Base-by-base conservation (phyloP, 2,888 invertebrate species). In the Laothoe populi region DNA sequence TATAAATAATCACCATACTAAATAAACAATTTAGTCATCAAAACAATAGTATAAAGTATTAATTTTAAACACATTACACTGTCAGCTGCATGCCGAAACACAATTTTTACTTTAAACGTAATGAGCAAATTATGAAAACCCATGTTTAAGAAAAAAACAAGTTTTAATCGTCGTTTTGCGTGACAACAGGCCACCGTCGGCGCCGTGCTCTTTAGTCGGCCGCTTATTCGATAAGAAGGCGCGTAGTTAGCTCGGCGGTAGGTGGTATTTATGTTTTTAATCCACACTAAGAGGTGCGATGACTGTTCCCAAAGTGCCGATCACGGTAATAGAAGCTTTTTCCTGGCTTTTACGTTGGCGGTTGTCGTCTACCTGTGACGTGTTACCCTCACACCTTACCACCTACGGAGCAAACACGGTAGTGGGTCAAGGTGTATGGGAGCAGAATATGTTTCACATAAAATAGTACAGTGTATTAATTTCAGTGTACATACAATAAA, bases 111-210 rank as follows among this genome's bases (percentile, higher is more conserved):
- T 70, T 70, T 63, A 70, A 70, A 68, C 67, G 60, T 64, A 60
- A 63, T 70, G 66, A 68, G 72, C 77, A 79, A 84, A 84, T 85
- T 86, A 86, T 87, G 84, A 83, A 82, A 83, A 82, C 73, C 74
- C 73, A 72, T 80, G 79, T 81, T 84, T 80, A 79, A 82, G 79
- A 82, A 82, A 79, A 81, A 79, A 75, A 72, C 76, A 82, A 81
- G 70, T 76, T 76, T 86, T 87, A 89, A 89, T 89, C 84, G 85
- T 66, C 63, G 63, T 73, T 80, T 90, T 83, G 90, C 90, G 90
- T 90, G 90, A 82, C 82, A 69, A 61, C 62, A 66, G 72, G 74
- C 79, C 79, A 75, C 65, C 72, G 70, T 74, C 78, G 79, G 64
- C 72, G 70, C 74, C 78, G 79, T 78, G 79, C 82, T 84, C 82